A percentile compares a stretch with the other conserved stretches of the same genome.
Evolutionary conservation across 2,888 invertebrate genomes (phyloP).

Genomic region (Rotaria socialis): DNA sequence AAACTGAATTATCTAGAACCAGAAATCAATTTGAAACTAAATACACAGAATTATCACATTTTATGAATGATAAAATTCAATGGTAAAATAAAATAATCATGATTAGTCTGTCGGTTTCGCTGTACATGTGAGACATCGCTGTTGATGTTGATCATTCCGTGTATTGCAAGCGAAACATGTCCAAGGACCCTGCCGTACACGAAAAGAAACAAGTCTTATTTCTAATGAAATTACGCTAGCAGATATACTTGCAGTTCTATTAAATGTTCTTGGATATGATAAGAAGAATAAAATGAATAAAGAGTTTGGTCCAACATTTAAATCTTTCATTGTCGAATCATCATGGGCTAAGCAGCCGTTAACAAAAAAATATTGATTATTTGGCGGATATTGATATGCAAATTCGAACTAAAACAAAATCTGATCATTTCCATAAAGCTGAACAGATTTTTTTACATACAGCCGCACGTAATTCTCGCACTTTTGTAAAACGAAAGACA

Average conservation of each 20-base stretch:
- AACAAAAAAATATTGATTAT: background rate
- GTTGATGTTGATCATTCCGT: background rate
- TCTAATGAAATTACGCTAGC: no score
- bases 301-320: slow-evolving; percentile 11
- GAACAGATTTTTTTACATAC: background rate
- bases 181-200: slow-evolving; percentile 15
- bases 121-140: background rate
- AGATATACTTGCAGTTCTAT: no score
- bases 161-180: background rate
- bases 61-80: no score
- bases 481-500: background rate
- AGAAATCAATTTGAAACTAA: background rate
- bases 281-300: background rate
- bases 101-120: background rate
- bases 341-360: slow-evolving; percentile 11
- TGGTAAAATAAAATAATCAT: background rate
- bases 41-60: background rate
- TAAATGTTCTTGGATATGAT: background rate
- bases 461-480: slow-evolving; percentile 1
- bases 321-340: background rate
- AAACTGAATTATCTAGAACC: background rate
- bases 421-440: no score
- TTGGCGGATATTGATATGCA: background rate
- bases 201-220: no score
- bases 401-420: background rate